Conservation (phyloP, 2,797 vertebrate genomes). For the Gymnopithys bicolor region DNA sequence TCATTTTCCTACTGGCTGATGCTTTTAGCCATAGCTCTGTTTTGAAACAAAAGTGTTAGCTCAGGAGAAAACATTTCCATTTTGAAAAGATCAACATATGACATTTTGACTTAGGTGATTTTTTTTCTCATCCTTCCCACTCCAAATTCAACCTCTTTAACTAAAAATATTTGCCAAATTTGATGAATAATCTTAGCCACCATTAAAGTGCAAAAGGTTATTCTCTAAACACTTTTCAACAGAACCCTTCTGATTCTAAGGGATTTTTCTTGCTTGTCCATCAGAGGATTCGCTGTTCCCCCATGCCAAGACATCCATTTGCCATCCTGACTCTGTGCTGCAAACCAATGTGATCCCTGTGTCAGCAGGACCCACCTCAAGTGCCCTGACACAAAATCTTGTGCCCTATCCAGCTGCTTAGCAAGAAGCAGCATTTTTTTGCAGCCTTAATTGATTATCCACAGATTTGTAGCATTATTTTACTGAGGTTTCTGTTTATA, state of each 20-base stretch:
- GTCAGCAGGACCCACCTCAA: neutral
- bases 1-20: conserved; percentile 51
- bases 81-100: conserved; percentile 59
- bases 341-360: rapidly evolving
- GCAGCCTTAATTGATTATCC: neutral
- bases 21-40: conserved; percentile 21
- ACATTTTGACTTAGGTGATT: conserved; percentile 58
- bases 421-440: neutral
- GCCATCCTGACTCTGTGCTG: neutral
- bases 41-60: conserved; percentile 60
- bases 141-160: conserved; percentile 20
- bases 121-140: conserved; percentile 21
- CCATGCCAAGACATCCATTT: neutral
- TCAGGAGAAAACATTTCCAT: conserved; percentile 58
- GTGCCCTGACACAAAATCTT: neutral
- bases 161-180: conserved; percentile 50
- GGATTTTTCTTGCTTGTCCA: neutral
- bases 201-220: neutral
- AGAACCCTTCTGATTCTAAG: neutral
- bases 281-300: neutral
- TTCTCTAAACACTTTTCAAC: neutral
- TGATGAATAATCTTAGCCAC: conserved; percentile 55
- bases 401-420: neutral
- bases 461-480: neutral
- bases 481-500: neutral